These are phyloP conservation scores for Parazoanthus darwini DNA, from an alignment of 92 coral and sea anemone genomes.

Conservation along the genomic window DNA sequence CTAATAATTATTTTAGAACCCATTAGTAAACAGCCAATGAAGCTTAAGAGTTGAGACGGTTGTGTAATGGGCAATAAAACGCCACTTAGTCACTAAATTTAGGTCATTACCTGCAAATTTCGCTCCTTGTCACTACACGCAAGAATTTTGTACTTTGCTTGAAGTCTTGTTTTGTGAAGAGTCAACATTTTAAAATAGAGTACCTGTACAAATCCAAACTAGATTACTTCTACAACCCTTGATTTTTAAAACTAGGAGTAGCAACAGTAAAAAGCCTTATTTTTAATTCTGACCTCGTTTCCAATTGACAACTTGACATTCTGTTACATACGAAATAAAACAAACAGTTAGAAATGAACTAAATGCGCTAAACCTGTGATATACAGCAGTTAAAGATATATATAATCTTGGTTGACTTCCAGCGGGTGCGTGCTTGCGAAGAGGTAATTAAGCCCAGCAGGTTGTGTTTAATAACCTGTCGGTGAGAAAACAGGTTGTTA, in stretches of 20 bases:
- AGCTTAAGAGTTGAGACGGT: neutral
- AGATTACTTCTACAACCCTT: too few relatives aligned
- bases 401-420: neutral
- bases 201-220: too few relatives aligned
- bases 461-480: conserved; percentile 9
- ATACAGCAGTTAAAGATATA: neutral
- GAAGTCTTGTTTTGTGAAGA: too few relatives aligned
- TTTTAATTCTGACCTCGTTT: too few relatives aligned
- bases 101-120: neutral
- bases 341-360: too few relatives aligned
- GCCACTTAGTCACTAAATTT: neutral
- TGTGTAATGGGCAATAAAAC: neutral
- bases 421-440: neutral
- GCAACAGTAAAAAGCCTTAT: too few relatives aligned
- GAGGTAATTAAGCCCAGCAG: neutral
- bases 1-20: neutral
- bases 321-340: neutral
- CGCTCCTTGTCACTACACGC: too few relatives aligned
- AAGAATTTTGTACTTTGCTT: neutral
- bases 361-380: neutral
- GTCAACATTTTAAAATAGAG: too few relatives aligned
- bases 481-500: neutral
- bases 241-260: too few relatives aligned
- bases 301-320: too few relatives aligned
- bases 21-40: neutral